Evolutionary conservation across 2,888 invertebrate species (phyloP).

Genomic region (Stenotaenia linearis): DNA sequence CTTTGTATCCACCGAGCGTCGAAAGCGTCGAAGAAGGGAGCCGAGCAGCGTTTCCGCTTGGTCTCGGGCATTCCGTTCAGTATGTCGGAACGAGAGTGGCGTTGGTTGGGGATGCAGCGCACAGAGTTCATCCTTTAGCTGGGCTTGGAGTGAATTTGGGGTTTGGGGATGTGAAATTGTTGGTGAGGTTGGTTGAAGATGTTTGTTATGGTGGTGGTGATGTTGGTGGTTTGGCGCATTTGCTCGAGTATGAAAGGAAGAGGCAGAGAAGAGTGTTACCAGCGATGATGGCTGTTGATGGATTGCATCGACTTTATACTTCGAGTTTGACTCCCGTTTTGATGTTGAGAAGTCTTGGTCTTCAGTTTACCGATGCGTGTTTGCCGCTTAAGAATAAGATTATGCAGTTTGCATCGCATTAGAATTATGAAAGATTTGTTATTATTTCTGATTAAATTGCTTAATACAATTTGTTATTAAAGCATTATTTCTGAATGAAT

Average conservation of each 20-base stretch:
- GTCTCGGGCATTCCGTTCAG: constrained; percentile 79
- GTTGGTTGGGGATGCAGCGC: constrained; percentile 67
- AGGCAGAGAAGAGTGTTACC: constrained; percentile 83
- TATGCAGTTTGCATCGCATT: neutral
- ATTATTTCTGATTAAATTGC: no score
- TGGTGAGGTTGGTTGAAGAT: constrained; percentile 65
- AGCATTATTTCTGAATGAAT: no score
- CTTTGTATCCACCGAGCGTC: constrained; percentile 67
- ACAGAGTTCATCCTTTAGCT: constrained; percentile 87
- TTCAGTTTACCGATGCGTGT: constrained; percentile 69
- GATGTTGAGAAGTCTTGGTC: constrained; percentile 70
- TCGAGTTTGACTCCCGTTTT: constrained; percentile 61
- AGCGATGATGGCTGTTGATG: constrained; percentile 79
- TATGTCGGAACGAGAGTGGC: constrained; percentile 78
- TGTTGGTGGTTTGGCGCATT: constrained; percentile 61
- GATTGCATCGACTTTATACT: constrained; percentile 75
- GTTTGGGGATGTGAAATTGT: constrained; percentile 78
- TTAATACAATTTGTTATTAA: no score
- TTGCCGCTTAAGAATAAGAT: constrained; percentile 4
- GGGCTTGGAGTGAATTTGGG: constrained; percentile 98
- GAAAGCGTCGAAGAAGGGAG: constrained; percentile 55
- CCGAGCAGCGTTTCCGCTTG: constrained; percentile 85
- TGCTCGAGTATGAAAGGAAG: constrained; percentile 74
- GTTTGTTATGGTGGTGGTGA: constrained; percentile 67
- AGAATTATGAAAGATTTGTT: no score